phyloP scores from a whole-genome alignment of 1,140 invertebrate species.

The Drosophila burlai region DNA sequence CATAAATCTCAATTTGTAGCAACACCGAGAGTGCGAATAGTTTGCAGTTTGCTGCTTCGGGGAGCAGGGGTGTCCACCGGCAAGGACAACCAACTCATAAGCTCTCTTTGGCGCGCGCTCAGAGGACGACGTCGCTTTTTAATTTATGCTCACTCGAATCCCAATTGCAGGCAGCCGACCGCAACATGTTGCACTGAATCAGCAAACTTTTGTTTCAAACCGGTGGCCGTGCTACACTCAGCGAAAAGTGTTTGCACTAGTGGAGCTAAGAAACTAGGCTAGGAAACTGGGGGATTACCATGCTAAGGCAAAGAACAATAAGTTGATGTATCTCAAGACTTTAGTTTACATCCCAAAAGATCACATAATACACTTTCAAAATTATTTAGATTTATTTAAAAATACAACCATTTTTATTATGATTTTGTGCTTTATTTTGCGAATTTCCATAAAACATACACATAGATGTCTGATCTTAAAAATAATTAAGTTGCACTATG shows the following conservation, averaged over 20 bases:
- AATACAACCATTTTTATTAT: too few relatives aligned
- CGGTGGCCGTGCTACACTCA: constrained; percentile 4
- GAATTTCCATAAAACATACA: too few relatives aligned
- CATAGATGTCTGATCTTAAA: too few relatives aligned
- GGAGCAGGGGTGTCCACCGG: constrained; percentile 13
- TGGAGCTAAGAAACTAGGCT: background rate
- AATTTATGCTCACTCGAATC: constrained; percentile 81
- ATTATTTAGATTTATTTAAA: too few relatives aligned
- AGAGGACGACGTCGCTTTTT: constrained; percentile 57
- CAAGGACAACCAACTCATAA: constrained; percentile 59
- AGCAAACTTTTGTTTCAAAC: constrained; percentile 46
- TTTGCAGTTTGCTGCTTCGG: constrained; percentile 53
- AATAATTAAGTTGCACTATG: too few relatives aligned
- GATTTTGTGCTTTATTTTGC: too few relatives aligned
- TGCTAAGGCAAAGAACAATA: too few relatives aligned
- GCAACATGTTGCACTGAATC: constrained; percentile 76
- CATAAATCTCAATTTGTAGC: constrained; percentile 83
- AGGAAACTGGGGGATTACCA: background rate
- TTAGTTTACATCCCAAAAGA: too few relatives aligned
- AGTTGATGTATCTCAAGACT: too few relatives aligned
- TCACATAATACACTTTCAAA: too few relatives aligned
- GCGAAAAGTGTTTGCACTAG: background rate
- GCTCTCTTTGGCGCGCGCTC: constrained; percentile 17
- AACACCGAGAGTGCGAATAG: constrained; percentile 76
- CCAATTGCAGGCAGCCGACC: constrained; percentile 76